Base-by-base conservation (phyloP, 2,797 vertebrate genomes). In the Distichodus sexfasciatus region DNA sequence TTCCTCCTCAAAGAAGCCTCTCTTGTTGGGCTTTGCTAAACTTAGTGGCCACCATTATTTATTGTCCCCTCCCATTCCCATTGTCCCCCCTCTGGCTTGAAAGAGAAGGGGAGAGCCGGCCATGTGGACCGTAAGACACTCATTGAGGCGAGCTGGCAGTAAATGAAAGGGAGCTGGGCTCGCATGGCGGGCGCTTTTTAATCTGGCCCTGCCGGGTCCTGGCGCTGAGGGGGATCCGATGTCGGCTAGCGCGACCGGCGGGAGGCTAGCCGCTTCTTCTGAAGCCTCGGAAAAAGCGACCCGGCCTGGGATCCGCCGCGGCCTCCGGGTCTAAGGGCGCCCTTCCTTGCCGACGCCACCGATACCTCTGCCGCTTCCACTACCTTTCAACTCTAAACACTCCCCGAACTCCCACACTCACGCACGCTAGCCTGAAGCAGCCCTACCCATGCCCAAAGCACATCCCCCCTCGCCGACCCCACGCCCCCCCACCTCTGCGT, bases 251-350 rank as follows among this genome's bases (percentile, higher is more conserved):
- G 3, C 6, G 85, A 85, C 79, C 80, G 86, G 87, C 80, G 79
- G 81, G 77, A 81, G 82, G 85, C 87, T 89, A 79, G 87, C 84
- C 81, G 83, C 88, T 90, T 87, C 80, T 87, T 87, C 80, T 87
- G 84, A 84, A 81, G 81, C 69, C n/a, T n/a, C n/a, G n/a, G 47
- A 77, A 59, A 61, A 79, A 76, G 71, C 65, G n/a, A 46, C 84
- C 85, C 84, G 85, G 85, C 82, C 87, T 78, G 75, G 85, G 85
- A 87, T 86, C 85, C 80, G 76, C 8, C 84, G 87, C 80, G 78
- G 84, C 83, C 80, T n/a, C n/a, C n/a, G n/a, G 82, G 86, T 87
- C 90, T 89, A 85, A 87, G 43, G 23, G 28, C 19, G n/a, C 51
- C 43, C 66, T 19, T 24, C 28, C 8, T n/a, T n/a, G n/a, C n/a